phyloP scores from a whole-genome alignment of 2,113 vertebrate genomes.

The Sylvicapra grimmia region DNA sequence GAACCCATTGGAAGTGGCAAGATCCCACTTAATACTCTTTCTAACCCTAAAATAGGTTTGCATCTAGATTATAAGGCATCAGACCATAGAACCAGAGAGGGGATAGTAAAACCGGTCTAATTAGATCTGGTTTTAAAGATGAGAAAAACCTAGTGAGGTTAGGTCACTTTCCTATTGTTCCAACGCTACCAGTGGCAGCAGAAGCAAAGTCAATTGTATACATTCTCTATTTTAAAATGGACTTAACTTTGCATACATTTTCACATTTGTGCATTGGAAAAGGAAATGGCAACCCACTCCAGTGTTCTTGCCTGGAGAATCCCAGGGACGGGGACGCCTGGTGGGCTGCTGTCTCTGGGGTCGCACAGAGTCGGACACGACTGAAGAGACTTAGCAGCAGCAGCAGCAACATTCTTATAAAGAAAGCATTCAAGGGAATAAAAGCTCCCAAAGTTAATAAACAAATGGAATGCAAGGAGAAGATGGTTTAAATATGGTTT shows the following conservation, averaged over 20 bases:
- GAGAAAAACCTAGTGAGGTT: background rate
- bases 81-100: background rate
- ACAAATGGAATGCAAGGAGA: background rate
- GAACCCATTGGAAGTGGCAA: background rate
- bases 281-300: too few relatives aligned
- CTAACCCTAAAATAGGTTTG: background rate
- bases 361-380: too few relatives aligned
- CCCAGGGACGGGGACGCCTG: too few relatives aligned
- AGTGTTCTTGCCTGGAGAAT: too few relatives aligned
- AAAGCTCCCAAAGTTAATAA: constrained; percentile 33
- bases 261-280: too few relatives aligned
- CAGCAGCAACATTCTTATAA: background rate
- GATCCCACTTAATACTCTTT: background rate
- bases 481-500: background rate
- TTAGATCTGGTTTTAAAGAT: background rate
- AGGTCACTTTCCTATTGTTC: background rate
- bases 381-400: too few relatives aligned
- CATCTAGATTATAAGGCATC: background rate
- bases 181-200: background rate
- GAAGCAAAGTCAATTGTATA: background rate
- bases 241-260: background rate
- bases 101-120: background rate
- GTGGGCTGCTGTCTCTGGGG: too few relatives aligned
- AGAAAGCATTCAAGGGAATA: background rate
- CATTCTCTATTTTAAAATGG: background rate